A percentile compares a stretch with the other conserved stretches of the same genome.
These are phyloP conservation scores for Sitodiplosis mosellana DNA, from an alignment of 1,140 invertebrate species.

Conservation along the genomic window DNA sequence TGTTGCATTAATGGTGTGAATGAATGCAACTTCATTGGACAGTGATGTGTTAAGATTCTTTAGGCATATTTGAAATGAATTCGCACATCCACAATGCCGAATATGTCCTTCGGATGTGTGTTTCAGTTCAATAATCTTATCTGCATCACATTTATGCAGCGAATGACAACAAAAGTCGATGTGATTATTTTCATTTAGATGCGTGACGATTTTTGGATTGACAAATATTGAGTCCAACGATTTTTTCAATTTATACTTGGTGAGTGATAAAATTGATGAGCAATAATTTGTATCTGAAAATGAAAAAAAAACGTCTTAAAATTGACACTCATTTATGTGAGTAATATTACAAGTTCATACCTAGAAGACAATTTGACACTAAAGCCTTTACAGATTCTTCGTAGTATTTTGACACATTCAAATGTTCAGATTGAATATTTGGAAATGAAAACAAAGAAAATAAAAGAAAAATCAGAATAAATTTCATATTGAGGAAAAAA, in stretches of 20 bases:
- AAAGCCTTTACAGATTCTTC: too few relatives aligned
- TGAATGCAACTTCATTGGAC: not conserved
- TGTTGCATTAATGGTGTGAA: not conserved
- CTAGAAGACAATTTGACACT: too few relatives aligned
- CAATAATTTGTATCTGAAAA: too few relatives aligned
- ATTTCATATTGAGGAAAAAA: conserved; percentile 1
- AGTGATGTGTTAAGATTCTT: not conserved
- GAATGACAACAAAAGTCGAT: not conserved
- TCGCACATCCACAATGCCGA: not conserved
- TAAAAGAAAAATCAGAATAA: not conserved
- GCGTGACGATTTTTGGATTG: not conserved
- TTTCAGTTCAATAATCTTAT: not conserved
- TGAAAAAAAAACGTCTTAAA: too few relatives aligned
- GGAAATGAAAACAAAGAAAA: too few relatives aligned
- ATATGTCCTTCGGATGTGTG: not conserved
- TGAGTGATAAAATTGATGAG: too few relatives aligned
- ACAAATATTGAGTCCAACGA: not conserved
- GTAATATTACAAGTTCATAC: too few relatives aligned
- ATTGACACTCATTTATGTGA: too few relatives aligned
- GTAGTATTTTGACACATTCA: too few relatives aligned
- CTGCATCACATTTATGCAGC: not conserved
- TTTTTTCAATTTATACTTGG: not conserved
- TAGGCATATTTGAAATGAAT: not conserved
- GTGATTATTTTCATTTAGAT: not conserved
- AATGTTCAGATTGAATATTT: too few relatives aligned